phyloP scores from a whole-genome alignment of 2,888 invertebrate genomes.

The Oxytorus armatus region DNA sequence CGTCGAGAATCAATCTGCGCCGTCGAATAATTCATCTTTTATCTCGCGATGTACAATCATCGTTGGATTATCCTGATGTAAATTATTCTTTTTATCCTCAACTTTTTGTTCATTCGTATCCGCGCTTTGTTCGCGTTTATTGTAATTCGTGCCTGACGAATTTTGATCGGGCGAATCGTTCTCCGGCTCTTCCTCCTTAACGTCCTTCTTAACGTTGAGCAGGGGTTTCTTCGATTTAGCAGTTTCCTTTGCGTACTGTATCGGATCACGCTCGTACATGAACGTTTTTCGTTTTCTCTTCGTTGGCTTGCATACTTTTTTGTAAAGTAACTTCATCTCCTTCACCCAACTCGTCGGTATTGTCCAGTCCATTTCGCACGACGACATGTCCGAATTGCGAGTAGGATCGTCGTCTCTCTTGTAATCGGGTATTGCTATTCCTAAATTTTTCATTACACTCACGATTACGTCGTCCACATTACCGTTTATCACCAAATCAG shows the following conservation, averaged over 20 bases:
- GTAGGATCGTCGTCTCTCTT: conserved; percentile 88
- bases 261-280: conserved; percentile 81
- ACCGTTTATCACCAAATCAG: conserved; percentile 94
- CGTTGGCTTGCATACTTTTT: conserved; percentile 84
- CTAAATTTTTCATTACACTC: conserved; percentile 90
- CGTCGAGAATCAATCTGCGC: conserved; percentile 42
- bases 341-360: conserved; percentile 87
- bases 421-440: conserved; percentile 91
- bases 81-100: conserved; percentile 11
- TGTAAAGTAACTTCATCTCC: conserved; percentile 87
- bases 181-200: conserved; percentile 35
- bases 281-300: conserved; percentile 82
- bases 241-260: conserved; percentile 70
- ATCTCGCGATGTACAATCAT: conserved; percentile 44
- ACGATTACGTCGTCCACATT: conserved; percentile 94
- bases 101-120: conserved; percentile 18
- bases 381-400: conserved; percentile 84
- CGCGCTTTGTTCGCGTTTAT: not conserved
- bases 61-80: conserved; percentile 35
- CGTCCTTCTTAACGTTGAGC: conserved; percentile 57
- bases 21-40: conserved; percentile 59
- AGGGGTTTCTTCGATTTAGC: conserved; percentile 68
- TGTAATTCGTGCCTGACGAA: conserved; percentile 45
- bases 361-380: conserved; percentile 89
- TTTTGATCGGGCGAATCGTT: conserved; percentile 48